Evolutionary conservation across 2,888 invertebrate species (phyloP).

Genomic region (Criorhina ranunculi): DNA sequence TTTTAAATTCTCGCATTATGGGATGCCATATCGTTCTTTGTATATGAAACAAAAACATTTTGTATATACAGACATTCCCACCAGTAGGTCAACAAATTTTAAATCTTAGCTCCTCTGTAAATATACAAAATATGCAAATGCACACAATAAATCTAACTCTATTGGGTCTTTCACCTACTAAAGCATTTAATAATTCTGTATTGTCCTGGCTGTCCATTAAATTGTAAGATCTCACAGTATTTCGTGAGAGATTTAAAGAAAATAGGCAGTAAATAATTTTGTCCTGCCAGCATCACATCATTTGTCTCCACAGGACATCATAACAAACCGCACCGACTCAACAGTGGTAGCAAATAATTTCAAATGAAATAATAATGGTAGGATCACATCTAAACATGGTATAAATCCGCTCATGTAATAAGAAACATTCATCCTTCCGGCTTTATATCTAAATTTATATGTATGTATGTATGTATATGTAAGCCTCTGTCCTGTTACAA

Average conservation of each 20-base stretch:
- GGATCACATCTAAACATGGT: slow-evolving; percentile 45
- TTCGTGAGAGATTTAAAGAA: background rate
- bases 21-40: too few relatives aligned
- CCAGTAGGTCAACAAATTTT: too few relatives aligned
- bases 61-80: too few relatives aligned
- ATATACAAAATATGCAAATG: too few relatives aligned
- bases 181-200: too few relatives aligned
- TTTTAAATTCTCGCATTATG: too few relatives aligned
- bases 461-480: background rate
- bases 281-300: slow-evolving; percentile 8
- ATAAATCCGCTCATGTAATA: slow-evolving; percentile 65
- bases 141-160: too few relatives aligned
- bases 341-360: slow-evolving; percentile 36
- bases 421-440: slow-evolving; percentile 65
- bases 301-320: slow-evolving; percentile 42
- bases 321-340: slow-evolving; percentile 23
- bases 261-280: background rate
- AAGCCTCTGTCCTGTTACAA: slow-evolving; percentile 3
- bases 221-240: background rate
- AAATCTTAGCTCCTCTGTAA: too few relatives aligned
- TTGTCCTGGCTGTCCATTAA: slow-evolving; percentile 5
- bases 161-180: too few relatives aligned
- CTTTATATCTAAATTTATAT: slow-evolving; percentile 30
- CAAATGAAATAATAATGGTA: slow-evolving; percentile 24
- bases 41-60: too few relatives aligned